Conservation (phyloP, 2,888 invertebrate species). For the Protula sp. region DNA sequence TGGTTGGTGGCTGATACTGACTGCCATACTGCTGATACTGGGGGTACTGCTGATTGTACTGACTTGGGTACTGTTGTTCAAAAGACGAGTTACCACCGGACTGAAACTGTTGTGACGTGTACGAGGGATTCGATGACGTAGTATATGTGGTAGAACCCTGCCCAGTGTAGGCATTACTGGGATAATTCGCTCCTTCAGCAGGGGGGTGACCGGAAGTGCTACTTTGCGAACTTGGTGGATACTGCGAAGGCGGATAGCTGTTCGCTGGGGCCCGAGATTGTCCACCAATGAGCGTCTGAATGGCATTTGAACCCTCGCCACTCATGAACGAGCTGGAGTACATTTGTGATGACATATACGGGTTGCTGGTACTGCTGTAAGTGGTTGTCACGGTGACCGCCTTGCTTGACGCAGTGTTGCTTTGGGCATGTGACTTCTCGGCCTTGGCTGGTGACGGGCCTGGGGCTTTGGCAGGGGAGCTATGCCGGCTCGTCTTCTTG, state of each 20-base stretch:
- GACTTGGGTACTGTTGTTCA: no score
- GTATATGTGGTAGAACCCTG: no score
- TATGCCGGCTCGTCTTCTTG: neutral
- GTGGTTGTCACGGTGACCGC: neutral
- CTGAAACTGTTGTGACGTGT: no score
- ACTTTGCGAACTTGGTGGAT: no score
- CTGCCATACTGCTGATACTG: no score
- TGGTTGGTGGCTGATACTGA: no score
- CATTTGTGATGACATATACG: slow-evolving; percentile 44
- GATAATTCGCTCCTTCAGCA: no score
- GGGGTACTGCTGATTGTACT: no score
- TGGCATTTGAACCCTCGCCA: slow-evolving; percentile 44
- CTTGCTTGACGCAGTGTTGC: neutral
- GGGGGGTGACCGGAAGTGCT: no score
- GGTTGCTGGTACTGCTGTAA: slow-evolving; percentile 24
- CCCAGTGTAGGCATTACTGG: no score
- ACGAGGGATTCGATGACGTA: no score
- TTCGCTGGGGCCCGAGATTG: slow-evolving; percentile 2
- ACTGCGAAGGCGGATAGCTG: neutral
- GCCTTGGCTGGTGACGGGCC: neutral
- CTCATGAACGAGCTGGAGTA: slow-evolving; percentile 48
- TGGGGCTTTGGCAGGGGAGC: neutral
- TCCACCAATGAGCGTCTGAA: slow-evolving; percentile 43
- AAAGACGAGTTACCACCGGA: no score
- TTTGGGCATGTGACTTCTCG: neutral